These are phyloP conservation scores for Forbesichthys papilliferus DNA, from an alignment of 2,113 vertebrate species.

Conservation along the genomic window DNA sequence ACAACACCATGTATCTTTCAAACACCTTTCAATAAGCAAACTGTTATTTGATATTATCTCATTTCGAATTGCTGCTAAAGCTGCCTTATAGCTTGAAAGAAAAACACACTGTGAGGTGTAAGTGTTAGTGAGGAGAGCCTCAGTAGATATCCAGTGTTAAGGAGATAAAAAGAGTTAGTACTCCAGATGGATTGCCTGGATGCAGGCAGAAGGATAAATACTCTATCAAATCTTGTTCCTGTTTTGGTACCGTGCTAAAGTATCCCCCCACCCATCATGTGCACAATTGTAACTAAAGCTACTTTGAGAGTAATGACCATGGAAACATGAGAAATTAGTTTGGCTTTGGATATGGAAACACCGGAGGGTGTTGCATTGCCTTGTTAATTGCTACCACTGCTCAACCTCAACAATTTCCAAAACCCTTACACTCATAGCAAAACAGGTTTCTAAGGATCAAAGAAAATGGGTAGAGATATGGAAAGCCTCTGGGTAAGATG, in stretches of 20 bases:
- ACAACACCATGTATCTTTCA: neutral
- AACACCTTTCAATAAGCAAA: constrained; percentile 21
- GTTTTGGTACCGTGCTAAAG: constrained; percentile 26
- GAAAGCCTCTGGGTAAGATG: neutral
- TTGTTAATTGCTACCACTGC: constrained; percentile 63
- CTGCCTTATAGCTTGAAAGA: constrained; percentile 32
- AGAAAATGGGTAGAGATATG: constrained; percentile 14
- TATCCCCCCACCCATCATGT: constrained; percentile 6
- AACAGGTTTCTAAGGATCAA: constrained; percentile 33
- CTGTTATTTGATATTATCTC: constrained; percentile 21
- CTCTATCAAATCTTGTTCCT: constrained; percentile 38
- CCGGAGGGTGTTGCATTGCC: constrained; percentile 55
- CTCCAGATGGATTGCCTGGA: constrained; percentile 47
- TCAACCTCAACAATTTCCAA: constrained; percentile 48
- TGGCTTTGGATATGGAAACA: too few species aligned
- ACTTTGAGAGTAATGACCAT: too few species aligned
- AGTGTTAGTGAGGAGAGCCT: constrained; percentile 23
- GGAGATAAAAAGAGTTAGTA: constrained; percentile 56
- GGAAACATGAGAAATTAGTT: too few species aligned
- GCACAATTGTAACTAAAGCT: too few species aligned
- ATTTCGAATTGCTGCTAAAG: too few species aligned
- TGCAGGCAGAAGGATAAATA: constrained; percentile 47
- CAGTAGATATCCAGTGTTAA: constrained; percentile 41
- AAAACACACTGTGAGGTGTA: constrained; percentile 34
- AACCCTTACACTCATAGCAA: constrained; percentile 55